Conservation (phyloP, 2,797 vertebrate genomes). For the Bradypus variegatus region DNA sequence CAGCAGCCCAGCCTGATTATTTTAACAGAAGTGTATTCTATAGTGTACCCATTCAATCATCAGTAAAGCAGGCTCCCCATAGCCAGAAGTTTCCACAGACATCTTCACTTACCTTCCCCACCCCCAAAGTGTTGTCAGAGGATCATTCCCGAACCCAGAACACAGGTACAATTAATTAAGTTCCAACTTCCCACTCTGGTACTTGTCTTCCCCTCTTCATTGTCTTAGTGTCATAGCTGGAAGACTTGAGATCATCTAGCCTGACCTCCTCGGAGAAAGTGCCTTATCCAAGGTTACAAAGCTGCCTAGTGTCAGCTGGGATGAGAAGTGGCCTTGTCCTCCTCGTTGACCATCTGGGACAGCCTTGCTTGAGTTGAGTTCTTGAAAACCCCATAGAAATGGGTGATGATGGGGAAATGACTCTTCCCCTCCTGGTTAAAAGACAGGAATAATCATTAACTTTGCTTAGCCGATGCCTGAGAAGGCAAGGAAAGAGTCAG, state of each 20-base stretch:
- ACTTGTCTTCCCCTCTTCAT: background rate
- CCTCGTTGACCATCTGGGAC: background rate
- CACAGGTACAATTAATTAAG: background rate
- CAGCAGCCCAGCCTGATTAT: background rate
- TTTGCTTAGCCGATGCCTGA: background rate
- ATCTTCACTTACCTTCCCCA: background rate
- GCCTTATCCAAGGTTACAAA: background rate
- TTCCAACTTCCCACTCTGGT: background rate
- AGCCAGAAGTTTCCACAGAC: background rate
- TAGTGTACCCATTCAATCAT: background rate
- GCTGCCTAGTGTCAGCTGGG: background rate
- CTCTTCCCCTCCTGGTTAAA: background rate
- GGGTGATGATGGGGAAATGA: background rate
- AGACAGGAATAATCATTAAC: constrained; percentile 22
- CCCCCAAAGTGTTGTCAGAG: background rate
- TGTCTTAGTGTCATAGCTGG: background rate
- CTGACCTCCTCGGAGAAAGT: background rate
- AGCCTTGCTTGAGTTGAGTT: background rate
- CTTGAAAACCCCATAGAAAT: constrained; percentile 8
- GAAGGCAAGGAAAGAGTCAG: background rate
- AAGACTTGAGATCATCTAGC: background rate
- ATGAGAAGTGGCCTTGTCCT: background rate
- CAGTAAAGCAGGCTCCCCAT: background rate
- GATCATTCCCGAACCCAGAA: background rate
- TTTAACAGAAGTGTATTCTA: background rate